Base-by-base conservation (phyloP, 1,140 invertebrate species). In the Drosophila neocordata region DNA sequence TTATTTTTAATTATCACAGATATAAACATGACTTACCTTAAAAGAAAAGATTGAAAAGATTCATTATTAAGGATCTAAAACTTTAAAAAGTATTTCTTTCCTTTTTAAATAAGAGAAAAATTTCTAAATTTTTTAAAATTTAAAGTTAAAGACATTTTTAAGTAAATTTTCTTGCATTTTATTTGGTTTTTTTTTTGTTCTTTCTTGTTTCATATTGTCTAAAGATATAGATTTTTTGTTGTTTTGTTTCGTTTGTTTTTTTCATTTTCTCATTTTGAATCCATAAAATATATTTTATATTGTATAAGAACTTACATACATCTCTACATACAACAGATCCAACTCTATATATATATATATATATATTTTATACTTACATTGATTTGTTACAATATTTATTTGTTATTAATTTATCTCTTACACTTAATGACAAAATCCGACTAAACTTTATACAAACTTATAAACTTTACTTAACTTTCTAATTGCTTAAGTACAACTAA, bases 401-500 rank as follows among this genome's bases (percentile, higher is more conserved):
- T 15, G 55, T 62, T 63, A 69, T 67, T 48, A 48, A 48, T 11
- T 48, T 48, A 48, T 8, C 15, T 20, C 41, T 48, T 48, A 48
- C 15, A 18, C 18, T 48, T 48, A 48, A 83, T 88, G 83, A 88
- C 83, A 48, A 75, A 88, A 77, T 83, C 67, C 64, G 82, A 74
- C 79, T 88, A 88, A 60, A 52, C 77, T 88, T 83, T 88, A 77
- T 88, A 87, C 82, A 88, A 88, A 77, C 41, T 48, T 48, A 48
- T 12, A 66, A 48, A 48, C 1, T 20, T 18, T 55, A 35, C 61
- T 73, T 73, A 73, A 63, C n/a, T 37, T 60, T 1, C 69, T 72
- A 59, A 72, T 63, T 63, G 56, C 77, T 79, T 82, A 67, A 58
- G 57, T 76, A 67, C 59, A 68, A 64, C 70, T 74, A 63, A 75